Base-by-base conservation (phyloP, 2,113 vertebrate species). In the Phyllopteryx taeniolatus region DNA sequence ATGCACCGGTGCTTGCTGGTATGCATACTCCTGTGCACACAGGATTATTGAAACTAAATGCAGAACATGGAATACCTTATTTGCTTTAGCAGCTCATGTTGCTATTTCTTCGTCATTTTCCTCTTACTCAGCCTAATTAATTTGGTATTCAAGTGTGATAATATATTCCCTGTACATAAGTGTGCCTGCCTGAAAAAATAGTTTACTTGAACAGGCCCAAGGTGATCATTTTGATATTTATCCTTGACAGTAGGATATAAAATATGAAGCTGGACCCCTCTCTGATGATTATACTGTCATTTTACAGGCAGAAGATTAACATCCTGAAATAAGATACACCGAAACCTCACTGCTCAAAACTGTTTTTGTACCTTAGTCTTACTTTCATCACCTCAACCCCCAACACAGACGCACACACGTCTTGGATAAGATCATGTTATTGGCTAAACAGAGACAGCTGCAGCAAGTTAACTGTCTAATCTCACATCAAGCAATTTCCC, bases 391-490 rank as follows among this genome's bases (percentile, higher is more conserved):
- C 74, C 81, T 78, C 70, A 71, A 73, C 22, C 11, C 4, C 11
- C 11, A 10, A 57, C 56, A 27, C 22, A 12, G 20, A 1, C 51
- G 9, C 53, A 54, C 53, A 54, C 53, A 54, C 8, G 7, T 33
- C 59, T 17, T 35, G 78, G 76, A 82, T 60, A 79, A 78, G 68
- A 76, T 82, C 73, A 70, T 90, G 88, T 91, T 90, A 91, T 88
- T 90, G 91, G 87, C 86, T 86, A 92, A 90, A 89, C 90, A 91
- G 83, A 83, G 78, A 79, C 90, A 89, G 84, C 87, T 87, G 88
- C 79, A 86, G 82, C 79, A 87, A 77, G 86, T 89, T 92, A 90
- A 91, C 87, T 77, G 86, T 83, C 86, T 90, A 82, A 85, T 90
- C 84, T 86, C 84, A 79, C 84, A 79, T 86, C 74, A 72, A 90